These are phyloP conservation scores for Percopsis omiscomaycus DNA, from an alignment of 2,797 vertebrate genomes.

Conservation along the genomic window DNA sequence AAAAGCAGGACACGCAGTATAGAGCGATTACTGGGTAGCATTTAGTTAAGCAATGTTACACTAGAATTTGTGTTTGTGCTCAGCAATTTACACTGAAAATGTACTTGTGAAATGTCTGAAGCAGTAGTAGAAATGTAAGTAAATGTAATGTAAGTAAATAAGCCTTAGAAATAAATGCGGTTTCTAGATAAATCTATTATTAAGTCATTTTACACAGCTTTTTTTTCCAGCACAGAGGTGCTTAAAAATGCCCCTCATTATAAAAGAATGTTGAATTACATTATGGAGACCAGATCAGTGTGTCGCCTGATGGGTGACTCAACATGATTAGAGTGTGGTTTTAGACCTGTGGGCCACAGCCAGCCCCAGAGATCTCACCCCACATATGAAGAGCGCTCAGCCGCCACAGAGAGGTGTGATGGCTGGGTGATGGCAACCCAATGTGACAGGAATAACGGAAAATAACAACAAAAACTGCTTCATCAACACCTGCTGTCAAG, in stretches of 20 bases:
- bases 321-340: constrained; percentile 23
- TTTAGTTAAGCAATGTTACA: background rate
- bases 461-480: constrained; percentile 32
- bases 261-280: constrained; percentile 7
- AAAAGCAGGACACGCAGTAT: background rate
- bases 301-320: constrained; percentile 13
- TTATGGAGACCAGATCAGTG: constrained; percentile 8
- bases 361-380: constrained; percentile 10
- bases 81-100: no score
- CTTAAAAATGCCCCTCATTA: constrained; percentile 4
- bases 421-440: constrained; percentile 29
- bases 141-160: no score
- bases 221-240: background rate
- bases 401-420: constrained; percentile 26
- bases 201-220: no score
- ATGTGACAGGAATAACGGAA: constrained; percentile 17
- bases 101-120: no score
- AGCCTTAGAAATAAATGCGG: no score
- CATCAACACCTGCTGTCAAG: constrained; percentile 22
- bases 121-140: no score
- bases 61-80: background rate
- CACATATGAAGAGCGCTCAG: constrained; percentile 19
- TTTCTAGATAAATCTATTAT: no score
- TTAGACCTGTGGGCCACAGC: constrained; percentile 10
- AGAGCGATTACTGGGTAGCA: background rate